These are phyloP conservation scores for Caenorhabditis doughertyi DNA, from an alignment of 2,888 invertebrate genomes.

Conservation along the genomic window DNA sequence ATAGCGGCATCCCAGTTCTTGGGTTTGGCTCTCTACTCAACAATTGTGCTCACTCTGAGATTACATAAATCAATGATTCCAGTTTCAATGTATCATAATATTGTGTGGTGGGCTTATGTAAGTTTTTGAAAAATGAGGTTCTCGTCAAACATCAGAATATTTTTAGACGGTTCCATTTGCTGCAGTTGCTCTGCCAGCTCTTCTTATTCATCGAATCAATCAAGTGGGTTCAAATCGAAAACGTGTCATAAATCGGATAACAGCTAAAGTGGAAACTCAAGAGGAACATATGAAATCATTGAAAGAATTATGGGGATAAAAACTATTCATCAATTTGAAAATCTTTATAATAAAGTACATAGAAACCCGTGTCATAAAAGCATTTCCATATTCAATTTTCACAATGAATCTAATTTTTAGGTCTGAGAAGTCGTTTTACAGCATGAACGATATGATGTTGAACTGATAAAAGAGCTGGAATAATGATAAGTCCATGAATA, in stretches of 20 bases:
- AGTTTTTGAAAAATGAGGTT: background rate
- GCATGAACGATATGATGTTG: constrained; percentile 44
- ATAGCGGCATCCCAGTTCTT: constrained; percentile 58
- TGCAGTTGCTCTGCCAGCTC: constrained; percentile 57
- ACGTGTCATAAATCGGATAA: constrained; percentile 58
- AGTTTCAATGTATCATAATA: constrained; percentile 54
- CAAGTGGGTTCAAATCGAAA: constrained; percentile 60
- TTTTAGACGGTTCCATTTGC: constrained; percentile 63
- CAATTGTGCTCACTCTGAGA: constrained; percentile 51
- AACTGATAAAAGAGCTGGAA: constrained; percentile 70
- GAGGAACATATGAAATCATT: constrained; percentile 63
- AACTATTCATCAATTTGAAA: background rate
- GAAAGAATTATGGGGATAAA: constrained; percentile 56
- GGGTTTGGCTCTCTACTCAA: constrained; percentile 49
- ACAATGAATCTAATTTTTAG: constrained; percentile 1
- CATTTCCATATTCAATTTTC: background rate
- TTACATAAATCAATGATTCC: constrained; percentile 51
- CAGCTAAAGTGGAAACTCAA: constrained; percentile 56
- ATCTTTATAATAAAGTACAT: constrained; percentile 49
- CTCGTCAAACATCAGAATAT: background rate
- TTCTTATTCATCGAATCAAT: constrained; percentile 53
- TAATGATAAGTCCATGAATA: constrained; percentile 70
- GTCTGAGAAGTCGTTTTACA: constrained; percentile 25
- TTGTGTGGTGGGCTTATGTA: constrained; percentile 66
- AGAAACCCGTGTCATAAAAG: constrained; percentile 45